Base-by-base conservation (phyloP, 1,140 invertebrate species). In the Megalonaias nervosa region DNA sequence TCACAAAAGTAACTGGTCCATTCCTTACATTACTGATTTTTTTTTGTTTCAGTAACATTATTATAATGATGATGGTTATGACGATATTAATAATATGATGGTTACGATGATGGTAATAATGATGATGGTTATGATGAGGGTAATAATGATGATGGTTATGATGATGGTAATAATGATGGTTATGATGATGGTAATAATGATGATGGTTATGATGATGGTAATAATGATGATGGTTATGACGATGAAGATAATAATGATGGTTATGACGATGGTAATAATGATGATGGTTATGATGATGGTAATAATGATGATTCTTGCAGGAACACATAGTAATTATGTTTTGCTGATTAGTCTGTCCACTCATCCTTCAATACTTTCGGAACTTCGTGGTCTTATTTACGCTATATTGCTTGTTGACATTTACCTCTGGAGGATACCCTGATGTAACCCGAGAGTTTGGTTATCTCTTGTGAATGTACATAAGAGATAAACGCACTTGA, bases 271-370 rank as follows among this genome's bases (percentile, higher is more conserved):
- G 72, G 67, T 74, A 62, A 74, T 74, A 62, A 74, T 74, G 72
- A 74, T 74, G 72, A 74, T 74, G 72, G 67, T 74, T 61, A 74
- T 74, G 72, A 74, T 74, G 72, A 74, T 74, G 72, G 67, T 74
- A 62, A 74, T 74, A 62, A 74, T 74, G 72, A 74, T 67, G 66
- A 75, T 67, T 11, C 11, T 75, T 26, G 62, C 59, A 15, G n/a
- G 12, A 38, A 75, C n/a, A 62, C 74, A 60, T n/a, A n/a, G 59
- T 60, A n/a, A n/a, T n/a, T n/a, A n/a, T n/a, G n/a, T n/a, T n/a
- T n/a, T n/a, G n/a, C n/a, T n/a, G n/a, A n/a, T n/a, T n/a, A n/a
- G n/a, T n/a, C n/a, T n/a, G n/a, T n/a, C n/a, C n/a, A n/a, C n/a
- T n/a, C n/a, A n/a, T n/a, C n/a, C n/a, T n/a, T n/a, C n/a, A n/a